phyloP scores from a whole-genome alignment of 2,797 vertebrate species.

The Dendrocincla fuliginosa region DNA sequence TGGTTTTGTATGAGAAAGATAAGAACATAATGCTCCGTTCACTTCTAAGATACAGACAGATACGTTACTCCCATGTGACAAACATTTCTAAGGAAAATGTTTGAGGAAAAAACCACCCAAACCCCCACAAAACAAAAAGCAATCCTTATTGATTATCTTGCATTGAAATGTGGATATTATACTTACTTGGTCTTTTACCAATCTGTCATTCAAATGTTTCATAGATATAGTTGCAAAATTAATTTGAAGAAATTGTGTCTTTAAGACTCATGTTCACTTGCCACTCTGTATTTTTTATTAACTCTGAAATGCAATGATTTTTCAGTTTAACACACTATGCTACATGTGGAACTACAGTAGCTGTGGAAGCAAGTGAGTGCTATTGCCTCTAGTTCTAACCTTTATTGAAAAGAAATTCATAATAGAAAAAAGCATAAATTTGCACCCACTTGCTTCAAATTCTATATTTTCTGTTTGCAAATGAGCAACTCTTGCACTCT shows the following conservation, averaged over 20 bases:
- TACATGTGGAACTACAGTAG: neutral
- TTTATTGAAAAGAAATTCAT: neutral
- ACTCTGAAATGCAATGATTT: neutral
- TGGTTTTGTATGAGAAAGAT: neutral
- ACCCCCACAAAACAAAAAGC: neutral
- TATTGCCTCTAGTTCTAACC: neutral
- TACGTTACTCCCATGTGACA: neutral
- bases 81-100: neutral
- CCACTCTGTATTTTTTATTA: neutral
- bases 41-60: neutral
- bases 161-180: neutral
- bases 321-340: neutral
- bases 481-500: neutral
- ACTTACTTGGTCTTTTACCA: neutral
- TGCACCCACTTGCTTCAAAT: neutral
- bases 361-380: neutral
- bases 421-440: neutral
- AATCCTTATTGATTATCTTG: neutral
- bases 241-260: neutral
- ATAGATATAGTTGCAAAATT: neutral
- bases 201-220: neutral
- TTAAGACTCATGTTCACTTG: neutral
- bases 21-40: neutral
- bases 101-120: neutral
- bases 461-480: neutral